Percentiles rank a stretch among this genome's conserved stretches.
These are phyloP conservation scores for Chironex yamaguchii DNA, from an alignment of 30 jellyfish, hydroid and myxozoan species.

Conservation along the genomic window DNA sequence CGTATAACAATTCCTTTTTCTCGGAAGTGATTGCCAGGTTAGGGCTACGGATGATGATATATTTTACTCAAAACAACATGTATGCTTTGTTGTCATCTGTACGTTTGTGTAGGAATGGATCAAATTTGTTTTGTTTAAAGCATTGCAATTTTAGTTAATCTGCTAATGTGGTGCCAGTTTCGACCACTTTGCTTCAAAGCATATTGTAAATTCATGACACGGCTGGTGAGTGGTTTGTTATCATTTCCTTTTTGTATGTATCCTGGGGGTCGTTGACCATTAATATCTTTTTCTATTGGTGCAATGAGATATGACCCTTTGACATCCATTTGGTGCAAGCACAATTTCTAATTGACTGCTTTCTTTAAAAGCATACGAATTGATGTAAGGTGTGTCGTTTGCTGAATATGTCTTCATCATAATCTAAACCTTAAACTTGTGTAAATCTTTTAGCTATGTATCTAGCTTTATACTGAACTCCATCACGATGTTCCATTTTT, in stretches of 20 bases:
- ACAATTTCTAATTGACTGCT: too few relatives aligned
- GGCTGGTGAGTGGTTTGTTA: too few relatives aligned
- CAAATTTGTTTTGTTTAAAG: not conserved
- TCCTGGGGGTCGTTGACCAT: too few relatives aligned
- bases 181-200: constrained; percentile 28
- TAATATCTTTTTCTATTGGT: too few relatives aligned
- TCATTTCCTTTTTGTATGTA: too few relatives aligned
- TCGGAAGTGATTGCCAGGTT: not conserved
- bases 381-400: too few relatives aligned
- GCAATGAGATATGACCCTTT: too few relatives aligned
- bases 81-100: not conserved
- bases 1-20: not conserved
- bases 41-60: not conserved
- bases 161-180: constrained; percentile 22
- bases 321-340: too few relatives aligned
- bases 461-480: not conserved
- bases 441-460: not conserved
- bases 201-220: not conserved
- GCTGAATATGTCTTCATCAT: too few relatives aligned
- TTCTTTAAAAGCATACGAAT: too few relatives aligned
- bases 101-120: not conserved
- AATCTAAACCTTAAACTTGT: not conserved
- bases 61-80: constrained; percentile 2
- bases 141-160: constrained; percentile 2
- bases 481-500: not conserved